Evolutionary conservation across 2,113 vertebrate genomes (phyloP).

Genomic region (Dascyllus trimaculatus): DNA sequence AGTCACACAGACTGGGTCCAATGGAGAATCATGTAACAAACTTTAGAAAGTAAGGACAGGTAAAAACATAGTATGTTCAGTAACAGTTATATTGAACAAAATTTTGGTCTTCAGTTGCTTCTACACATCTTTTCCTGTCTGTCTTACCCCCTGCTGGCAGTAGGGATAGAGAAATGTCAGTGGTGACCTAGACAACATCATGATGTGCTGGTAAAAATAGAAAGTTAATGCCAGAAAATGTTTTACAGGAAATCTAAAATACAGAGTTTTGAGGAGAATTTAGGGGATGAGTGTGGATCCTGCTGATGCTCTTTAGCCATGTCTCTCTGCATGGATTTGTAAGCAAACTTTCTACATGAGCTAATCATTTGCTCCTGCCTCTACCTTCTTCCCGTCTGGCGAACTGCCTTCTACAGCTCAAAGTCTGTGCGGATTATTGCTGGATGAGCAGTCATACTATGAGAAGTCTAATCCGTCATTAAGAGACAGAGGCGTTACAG

Average conservation of each 20-base stretch:
- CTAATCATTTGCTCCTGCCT: slow-evolving; percentile 43
- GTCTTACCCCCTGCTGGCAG: background rate
- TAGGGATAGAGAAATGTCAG: background rate
- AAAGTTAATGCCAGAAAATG: background rate
- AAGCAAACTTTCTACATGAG: slow-evolving; percentile 32
- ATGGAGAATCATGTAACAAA: background rate
- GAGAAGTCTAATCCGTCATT: slow-evolving; percentile 78
- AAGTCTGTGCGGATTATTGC: slow-evolving; percentile 66
- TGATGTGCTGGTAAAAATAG: slow-evolving; percentile 11
- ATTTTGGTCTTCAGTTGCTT: background rate
- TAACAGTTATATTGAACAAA: background rate
- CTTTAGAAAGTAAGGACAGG: background rate
- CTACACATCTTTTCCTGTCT: background rate
- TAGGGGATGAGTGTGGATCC: slow-evolving; percentile 6
- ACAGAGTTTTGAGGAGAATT: slow-evolving; percentile 13
- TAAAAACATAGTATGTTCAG: background rate
- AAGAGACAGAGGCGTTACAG: slow-evolving; percentile 68
- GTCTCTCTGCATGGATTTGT: slow-evolving; percentile 12
- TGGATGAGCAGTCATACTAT: slow-evolving; percentile 76
- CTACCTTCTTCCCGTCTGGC: slow-evolving; percentile 36
- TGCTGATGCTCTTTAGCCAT: slow-evolving; percentile 21
- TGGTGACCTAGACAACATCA: background rate
- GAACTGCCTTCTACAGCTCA: slow-evolving; percentile 53
- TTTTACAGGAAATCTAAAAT: background rate
- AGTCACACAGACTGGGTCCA: background rate